Percentiles rank a stretch among this genome's conserved stretches.
phyloP scores from a whole-genome alignment of 1,140 invertebrate species.

The Polyergus mexicanus region DNA sequence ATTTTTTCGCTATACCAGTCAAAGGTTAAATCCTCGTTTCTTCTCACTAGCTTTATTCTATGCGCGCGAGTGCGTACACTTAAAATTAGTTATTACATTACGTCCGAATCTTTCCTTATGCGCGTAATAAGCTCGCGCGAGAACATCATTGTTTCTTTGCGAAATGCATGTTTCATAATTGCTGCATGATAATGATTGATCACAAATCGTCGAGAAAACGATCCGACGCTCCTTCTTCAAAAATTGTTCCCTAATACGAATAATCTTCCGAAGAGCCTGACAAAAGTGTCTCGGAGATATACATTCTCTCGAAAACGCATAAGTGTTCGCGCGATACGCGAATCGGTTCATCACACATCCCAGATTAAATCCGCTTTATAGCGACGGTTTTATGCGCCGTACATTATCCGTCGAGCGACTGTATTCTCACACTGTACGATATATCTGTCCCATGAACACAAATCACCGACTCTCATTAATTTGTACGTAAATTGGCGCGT shows the following conservation, averaged over 20 bases:
- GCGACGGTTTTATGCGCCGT: neutral
- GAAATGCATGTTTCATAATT: conserved; percentile 53
- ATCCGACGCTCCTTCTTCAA: conserved; percentile 14
- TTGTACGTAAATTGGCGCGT: neutral
- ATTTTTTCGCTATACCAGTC: neutral
- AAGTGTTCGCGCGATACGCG: conserved; percentile 13
- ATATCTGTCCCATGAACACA: conserved; percentile 14
- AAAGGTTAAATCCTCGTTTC: conserved; percentile 30
- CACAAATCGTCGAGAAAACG: conserved; percentile 47
- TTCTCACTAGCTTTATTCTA: conserved; percentile 23
- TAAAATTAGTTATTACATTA: conserved; percentile 50
- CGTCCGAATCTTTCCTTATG: conserved; percentile 7
- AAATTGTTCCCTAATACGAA: conserved; percentile 59
- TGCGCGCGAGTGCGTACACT: conserved; percentile 21
- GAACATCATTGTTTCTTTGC: conserved; percentile 52
- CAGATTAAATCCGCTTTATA: conserved; percentile 26
- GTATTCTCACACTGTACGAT: conserved; percentile 22
- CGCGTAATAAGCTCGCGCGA: conserved; percentile 59
- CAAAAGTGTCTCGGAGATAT: conserved; percentile 29
- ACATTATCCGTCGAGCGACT: conserved; percentile 20
- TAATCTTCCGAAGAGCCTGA: conserved; percentile 13
- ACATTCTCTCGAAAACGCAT: conserved; percentile 32
- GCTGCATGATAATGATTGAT: conserved; percentile 44
- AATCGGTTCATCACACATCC: conserved; percentile 21
- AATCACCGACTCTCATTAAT: conserved; percentile 4